These are phyloP conservation scores for Cynopterus brachyotis DNA, from an alignment of 2,113 vertebrate species.

Conservation along the genomic window DNA sequence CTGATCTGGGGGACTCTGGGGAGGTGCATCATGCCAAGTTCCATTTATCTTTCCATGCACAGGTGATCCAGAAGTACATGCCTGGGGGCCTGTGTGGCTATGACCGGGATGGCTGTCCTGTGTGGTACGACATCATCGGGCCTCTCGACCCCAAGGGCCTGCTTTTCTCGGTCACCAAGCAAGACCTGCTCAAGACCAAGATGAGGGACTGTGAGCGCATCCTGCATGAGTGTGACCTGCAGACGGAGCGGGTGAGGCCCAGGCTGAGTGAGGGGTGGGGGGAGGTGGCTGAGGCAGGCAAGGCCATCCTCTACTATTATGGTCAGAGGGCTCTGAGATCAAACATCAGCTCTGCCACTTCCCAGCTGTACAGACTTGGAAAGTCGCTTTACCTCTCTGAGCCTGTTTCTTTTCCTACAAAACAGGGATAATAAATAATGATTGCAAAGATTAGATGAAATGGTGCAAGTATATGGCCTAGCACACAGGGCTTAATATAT, in stretches of 20 bases:
- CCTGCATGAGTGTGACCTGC: slow-evolving; percentile 85
- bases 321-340: background rate
- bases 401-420: background rate
- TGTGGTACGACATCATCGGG: slow-evolving; percentile 96
- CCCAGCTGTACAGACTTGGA: background rate
- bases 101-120: slow-evolving; percentile 91
- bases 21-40: background rate
- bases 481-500: background rate
- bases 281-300: background rate
- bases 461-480: background rate
- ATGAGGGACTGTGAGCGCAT: slow-evolving; percentile 93
- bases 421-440: background rate
- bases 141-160: slow-evolving; percentile 94
- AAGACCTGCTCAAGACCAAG: slow-evolving; percentile 96
- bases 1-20: background rate
- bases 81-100: slow-evolving; percentile 93
- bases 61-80: slow-evolving; percentile 95
- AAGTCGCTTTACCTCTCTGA: background rate
- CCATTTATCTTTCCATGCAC: background rate
- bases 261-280: rapidly evolving
- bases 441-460: background rate
- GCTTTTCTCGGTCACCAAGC: slow-evolving; percentile 95
- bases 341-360: background rate
- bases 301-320: background rate
- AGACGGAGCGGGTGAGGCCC: slow-evolving; percentile 87